A percentile compares a stretch with the other conserved stretches of the same genome.
phyloP scores from a whole-genome alignment of 2,113 vertebrate genomes.

The Butorides virescens region DNA sequence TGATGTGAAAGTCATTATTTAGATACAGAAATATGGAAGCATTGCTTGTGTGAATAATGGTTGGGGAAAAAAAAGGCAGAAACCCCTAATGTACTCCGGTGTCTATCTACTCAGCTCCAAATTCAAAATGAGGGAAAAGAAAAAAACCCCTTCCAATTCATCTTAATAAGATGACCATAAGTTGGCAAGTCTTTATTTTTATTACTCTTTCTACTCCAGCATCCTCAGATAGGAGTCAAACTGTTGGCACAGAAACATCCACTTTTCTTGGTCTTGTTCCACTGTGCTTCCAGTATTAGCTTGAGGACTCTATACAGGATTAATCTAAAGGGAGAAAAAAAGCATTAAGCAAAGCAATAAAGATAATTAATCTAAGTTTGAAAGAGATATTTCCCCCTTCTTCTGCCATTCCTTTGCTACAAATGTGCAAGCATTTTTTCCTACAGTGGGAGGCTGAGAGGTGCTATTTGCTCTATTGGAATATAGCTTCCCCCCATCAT shows the following conservation, averaged over 20 bases:
- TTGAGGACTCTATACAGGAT: constrained; percentile 12
- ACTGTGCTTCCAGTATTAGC: constrained; percentile 19
- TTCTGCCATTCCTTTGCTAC: constrained; percentile 47
- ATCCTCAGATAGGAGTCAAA: neutral
- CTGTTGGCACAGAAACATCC: neutral
- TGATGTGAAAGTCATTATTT: neutral
- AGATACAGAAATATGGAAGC: neutral
- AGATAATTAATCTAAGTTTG: constrained; percentile 74
- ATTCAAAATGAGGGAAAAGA: neutral
- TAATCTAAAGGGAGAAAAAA: constrained; percentile 45
- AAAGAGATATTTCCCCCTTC: constrained; percentile 59
- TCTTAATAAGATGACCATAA: constrained; percentile 3
- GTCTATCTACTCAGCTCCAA: neutral
- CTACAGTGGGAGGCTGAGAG: neutral
- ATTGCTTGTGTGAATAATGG: neutral
- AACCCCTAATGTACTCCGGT: neutral
- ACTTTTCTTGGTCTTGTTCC: neutral
- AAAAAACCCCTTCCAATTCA: neutral
- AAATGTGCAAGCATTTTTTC: constrained; percentile 13
- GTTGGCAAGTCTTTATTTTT: neutral
- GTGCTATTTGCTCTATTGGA: constrained; percentile 4
- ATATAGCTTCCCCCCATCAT: neutral
- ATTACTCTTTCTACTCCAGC: neutral
- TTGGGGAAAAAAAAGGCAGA: neutral
- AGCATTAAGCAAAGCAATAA: constrained; percentile 60